phyloP scores from a whole-genome alignment of 2,113 vertebrate genomes.

The Apteryx mantelli region DNA sequence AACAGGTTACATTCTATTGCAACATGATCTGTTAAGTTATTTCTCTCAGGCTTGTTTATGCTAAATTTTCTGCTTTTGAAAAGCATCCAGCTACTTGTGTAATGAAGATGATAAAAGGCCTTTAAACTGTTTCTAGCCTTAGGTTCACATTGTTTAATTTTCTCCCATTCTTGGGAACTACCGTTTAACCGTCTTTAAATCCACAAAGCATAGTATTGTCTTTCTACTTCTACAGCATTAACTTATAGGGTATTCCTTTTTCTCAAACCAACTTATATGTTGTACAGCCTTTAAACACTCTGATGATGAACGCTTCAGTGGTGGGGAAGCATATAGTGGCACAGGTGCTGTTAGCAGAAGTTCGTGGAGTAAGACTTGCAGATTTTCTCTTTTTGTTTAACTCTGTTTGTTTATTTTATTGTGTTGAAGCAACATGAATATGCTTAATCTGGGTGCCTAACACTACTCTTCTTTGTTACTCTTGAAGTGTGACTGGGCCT shows the following conservation, averaged over 20 bases:
- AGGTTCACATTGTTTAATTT: background rate
- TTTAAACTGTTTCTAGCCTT: background rate
- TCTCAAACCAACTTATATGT: slow-evolving; percentile 69
- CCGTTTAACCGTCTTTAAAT: background rate
- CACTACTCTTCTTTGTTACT: background rate
- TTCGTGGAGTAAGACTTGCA: slow-evolving; percentile 53
- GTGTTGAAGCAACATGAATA: background rate
- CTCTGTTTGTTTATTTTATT: background rate
- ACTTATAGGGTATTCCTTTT: background rate
- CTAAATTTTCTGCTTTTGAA: background rate
- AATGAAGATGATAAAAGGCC: background rate
- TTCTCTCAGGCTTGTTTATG: background rate
- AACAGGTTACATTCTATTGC: background rate
- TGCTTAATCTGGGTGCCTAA: slow-evolving; percentile 36
- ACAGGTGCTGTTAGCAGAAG: slow-evolving; percentile 68
- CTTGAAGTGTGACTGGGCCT: background rate
- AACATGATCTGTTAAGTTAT: background rate
- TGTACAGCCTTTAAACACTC: slow-evolving; percentile 79
- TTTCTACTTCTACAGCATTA: background rate
- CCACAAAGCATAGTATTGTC: background rate
- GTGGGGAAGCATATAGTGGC: slow-evolving; percentile 81
- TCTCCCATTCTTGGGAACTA: background rate
- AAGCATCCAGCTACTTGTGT: background rate
- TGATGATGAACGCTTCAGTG: slow-evolving; percentile 82
- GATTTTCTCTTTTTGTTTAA: background rate